Evolutionary conservation across 2,888 invertebrate genomes (phyloP).

Genomic region (Endotricha flammealis): DNA sequence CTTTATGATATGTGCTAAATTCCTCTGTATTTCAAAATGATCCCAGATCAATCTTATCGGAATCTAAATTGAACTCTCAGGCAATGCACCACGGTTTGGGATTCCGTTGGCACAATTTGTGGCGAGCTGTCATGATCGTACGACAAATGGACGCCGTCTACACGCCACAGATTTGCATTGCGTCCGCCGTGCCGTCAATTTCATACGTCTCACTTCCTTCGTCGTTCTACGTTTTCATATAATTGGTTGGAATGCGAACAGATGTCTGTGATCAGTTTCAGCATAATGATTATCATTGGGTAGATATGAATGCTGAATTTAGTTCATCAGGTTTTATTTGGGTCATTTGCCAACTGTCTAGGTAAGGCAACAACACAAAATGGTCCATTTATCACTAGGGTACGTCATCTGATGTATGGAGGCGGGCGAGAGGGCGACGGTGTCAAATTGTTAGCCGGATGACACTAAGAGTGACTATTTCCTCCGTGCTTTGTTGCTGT

Average conservation of each 20-base stretch:
- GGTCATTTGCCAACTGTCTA: slow-evolving; percentile 17
- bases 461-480: slow-evolving; percentile 54
- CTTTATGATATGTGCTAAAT: slow-evolving; percentile 30
- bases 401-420: slow-evolving; percentile 30
- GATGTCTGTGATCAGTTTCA: slow-evolving; percentile 31
- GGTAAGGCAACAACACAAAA: neutral
- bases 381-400: slow-evolving; percentile 17
- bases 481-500: slow-evolving; percentile 25
- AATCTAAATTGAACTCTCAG: slow-evolving; percentile 53
- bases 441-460: slow-evolving; percentile 54
- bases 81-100: slow-evolving; percentile 41
- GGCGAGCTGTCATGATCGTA: slow-evolving; percentile 41
- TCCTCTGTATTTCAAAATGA: slow-evolving; percentile 25
- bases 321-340: slow-evolving; percentile 14
- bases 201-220: slow-evolving; percentile 52
- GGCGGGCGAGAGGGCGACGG: slow-evolving; percentile 31
- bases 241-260: slow-evolving; percentile 50
- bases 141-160: slow-evolving; percentile 49
- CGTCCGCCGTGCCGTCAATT: slow-evolving; percentile 57
- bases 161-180: slow-evolving; percentile 64
- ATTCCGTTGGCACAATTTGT: slow-evolving; percentile 32
- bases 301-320: slow-evolving; percentile 9
- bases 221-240: slow-evolving; percentile 40
- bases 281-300: too few relatives aligned
- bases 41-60: slow-evolving; percentile 35